These are phyloP conservation scores for Oophaga sylvatica DNA, from an alignment of 2,797 vertebrate species.

Conservation along the genomic window DNA sequence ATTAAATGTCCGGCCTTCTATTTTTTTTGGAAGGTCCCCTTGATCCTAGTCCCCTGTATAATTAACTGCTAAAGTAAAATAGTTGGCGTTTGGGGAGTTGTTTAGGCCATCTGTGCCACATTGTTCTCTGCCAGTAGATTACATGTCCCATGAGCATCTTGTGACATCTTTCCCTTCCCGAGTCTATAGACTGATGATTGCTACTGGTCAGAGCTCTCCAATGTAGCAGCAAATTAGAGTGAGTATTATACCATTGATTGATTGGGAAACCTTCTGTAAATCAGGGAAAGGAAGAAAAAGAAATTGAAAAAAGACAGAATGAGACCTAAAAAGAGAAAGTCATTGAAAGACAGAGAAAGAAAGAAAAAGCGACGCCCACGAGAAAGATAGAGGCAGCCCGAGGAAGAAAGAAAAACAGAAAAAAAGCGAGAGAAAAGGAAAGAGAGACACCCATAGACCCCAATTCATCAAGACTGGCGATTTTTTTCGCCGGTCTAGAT, in stretches of 20 bases:
- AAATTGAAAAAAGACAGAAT: not conserved
- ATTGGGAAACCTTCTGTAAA: no score
- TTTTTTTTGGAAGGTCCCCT: not conserved
- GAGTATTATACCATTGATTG: no score
- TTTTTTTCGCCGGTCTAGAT: no score
- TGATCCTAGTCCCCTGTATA: not conserved
- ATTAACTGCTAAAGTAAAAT: not conserved
- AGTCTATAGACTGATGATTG: not conserved
- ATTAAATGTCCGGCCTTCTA: not conserved
- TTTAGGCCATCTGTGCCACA: not conserved
- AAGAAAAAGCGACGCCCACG: not conserved
- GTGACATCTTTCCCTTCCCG: not conserved
- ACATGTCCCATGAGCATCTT: not conserved
- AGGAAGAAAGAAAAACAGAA: not conserved
- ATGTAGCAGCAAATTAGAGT: not conserved
- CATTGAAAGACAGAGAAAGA: not conserved
- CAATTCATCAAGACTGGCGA: no score
- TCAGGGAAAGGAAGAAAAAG: not conserved
- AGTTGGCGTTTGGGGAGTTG: not conserved
- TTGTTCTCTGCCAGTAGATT: not conserved
- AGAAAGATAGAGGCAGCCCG: no score
- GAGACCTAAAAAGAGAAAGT: not conserved
- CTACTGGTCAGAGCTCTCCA: not conserved
- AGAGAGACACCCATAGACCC: no score
- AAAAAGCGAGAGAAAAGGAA: not conserved